These are phyloP conservation scores for Ornithoptera alexandrae DNA, from an alignment of 2,888 invertebrate species.

Conservation along the genomic window DNA sequence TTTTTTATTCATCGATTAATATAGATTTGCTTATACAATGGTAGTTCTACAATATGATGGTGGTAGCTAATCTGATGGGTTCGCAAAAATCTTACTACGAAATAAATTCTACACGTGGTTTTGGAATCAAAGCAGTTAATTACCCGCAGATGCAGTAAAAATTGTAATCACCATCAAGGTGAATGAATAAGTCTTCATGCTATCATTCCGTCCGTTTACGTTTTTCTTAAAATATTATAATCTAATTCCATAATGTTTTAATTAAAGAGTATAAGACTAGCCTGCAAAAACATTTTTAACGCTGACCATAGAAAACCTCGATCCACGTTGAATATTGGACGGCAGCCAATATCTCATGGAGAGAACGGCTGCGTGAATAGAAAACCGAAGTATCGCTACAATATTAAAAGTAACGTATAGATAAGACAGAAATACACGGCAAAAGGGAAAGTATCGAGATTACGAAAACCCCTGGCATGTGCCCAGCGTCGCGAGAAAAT, in stretches of 20 bases:
- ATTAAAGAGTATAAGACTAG: not conserved
- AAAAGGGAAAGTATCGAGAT: slow-evolving; percentile 39
- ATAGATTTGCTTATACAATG: no score
- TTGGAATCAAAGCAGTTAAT: no score
- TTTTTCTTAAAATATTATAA: no score
- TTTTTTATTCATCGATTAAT: no score
- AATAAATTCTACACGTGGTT: no score
- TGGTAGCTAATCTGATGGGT: no score
- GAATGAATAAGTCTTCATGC: no score
- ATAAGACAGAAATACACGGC: slow-evolving; percentile 7
- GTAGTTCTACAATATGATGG: no score
- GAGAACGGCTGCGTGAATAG: slow-evolving; percentile 8
- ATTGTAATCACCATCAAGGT: no score
- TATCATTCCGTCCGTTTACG: no score
- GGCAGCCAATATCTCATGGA: slow-evolving; percentile 18
- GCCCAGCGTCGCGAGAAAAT: slow-evolving; percentile 62
- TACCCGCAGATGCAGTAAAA: no score
- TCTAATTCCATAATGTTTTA: not conserved
- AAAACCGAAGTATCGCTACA: slow-evolving; percentile 2
- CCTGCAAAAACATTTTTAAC: slow-evolving; percentile 14
- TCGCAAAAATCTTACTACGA: no score
- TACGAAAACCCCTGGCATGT: slow-evolving; percentile 61
- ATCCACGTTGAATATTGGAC: slow-evolving; percentile 19
- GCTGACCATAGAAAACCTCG: slow-evolving; percentile 12
- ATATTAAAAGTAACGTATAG: slow-evolving; percentile 8